Evolutionary conservation across 2,797 vertebrate species (phyloP), one percentile per base, ranked within the genome.

Genomic region (Lateolabrax maculatus): DNA sequence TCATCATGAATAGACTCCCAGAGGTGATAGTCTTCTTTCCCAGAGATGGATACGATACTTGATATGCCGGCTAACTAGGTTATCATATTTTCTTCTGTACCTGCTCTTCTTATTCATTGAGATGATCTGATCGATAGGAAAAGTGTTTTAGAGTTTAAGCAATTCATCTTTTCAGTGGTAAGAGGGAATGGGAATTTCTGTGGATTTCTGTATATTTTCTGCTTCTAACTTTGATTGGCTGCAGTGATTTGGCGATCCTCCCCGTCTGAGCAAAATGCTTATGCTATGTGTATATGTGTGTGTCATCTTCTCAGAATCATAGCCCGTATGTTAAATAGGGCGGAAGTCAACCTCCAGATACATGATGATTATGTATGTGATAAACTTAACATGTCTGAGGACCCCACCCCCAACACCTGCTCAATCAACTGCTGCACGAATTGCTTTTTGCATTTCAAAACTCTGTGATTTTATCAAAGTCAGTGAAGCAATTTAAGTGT

Each of bases 1-100:
- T 92, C 79, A 93, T 94, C 93, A 93, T 4, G 6, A 66, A 81
- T 68, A 83, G 61, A 90, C 68, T 90, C 88, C 90, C 91, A 83
- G 88, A 87, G 88, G 92, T 90, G 88, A 84, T 83, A 51, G 73
- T 84, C 74, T 71, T 91, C 84, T 77, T 91, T 86, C 75, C 57
- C 73, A 81, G 66, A 84, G 86, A 87, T 83, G 34, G 77, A 89
- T 87, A 82, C 19, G 41, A 69, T 74, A 84, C 75, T 87, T 41
- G 7, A 91, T 84, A 81, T 56, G 31, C 76, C 56, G 63, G 75
- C 78, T 87, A 92, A 92, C 86, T 84, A 83, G 87, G 87, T 93
- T 90, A 91, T 88, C 57, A 78, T 85, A 74, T 87, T 83, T 79
- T 87, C 79, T 61, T 74, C 66, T 80, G 37, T 81, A 78, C 72